Base-by-base conservation (phyloP, 2,888 invertebrate species). In the Cyclophora punctaria region DNA sequence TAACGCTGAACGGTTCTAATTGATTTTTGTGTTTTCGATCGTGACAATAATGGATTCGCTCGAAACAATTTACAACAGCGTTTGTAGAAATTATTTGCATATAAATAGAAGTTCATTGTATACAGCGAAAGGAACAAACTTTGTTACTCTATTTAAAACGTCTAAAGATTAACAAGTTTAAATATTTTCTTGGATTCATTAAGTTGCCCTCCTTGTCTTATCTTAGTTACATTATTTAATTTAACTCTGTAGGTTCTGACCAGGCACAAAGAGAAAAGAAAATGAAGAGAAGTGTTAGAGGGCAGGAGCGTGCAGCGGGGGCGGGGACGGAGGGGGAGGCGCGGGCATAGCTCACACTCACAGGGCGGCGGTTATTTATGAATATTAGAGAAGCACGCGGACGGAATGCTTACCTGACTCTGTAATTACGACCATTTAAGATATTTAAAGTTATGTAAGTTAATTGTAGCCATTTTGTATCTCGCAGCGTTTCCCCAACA, bases 141-240 rank as follows among this genome's bases (percentile, higher is more conserved):
- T 20, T 46, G 45, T 46, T 46, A 41, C 45, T 51, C 48, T 50
- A 53, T 52, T 46, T 43, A 54, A 55, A 52, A 49, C 51, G 54
- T 50, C 54, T 49, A 43, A 44, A 58, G 50, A 49, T 54, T 49
- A 56, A 55, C 53, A 50, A 55, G 54, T 56, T 56, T 58, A 56
- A 59, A 61, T 59, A 59, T 56, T 44, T 48, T 55, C 54, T 53
- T 40, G 51, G 50, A 50, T 51, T 57, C 58, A 58, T 56, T 53
- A 52, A 55, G 56, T 55, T 49, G 48, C 58, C 53, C 50, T 50
- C 55, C 55, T 53, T 54, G 60, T 54, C 57, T 60, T 60, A 60
- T 58, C 58, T 56, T 48, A 52, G 53, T 57, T 53, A 54, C 50
- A 51, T 58, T 58, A 54, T 58, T 53, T 55, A 50, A 55, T 52